Evolutionary conservation across 2,888 invertebrate species (phyloP), one percentile per base, ranked within the genome.

Genomic region (Scaptomyza reducta): DNA sequence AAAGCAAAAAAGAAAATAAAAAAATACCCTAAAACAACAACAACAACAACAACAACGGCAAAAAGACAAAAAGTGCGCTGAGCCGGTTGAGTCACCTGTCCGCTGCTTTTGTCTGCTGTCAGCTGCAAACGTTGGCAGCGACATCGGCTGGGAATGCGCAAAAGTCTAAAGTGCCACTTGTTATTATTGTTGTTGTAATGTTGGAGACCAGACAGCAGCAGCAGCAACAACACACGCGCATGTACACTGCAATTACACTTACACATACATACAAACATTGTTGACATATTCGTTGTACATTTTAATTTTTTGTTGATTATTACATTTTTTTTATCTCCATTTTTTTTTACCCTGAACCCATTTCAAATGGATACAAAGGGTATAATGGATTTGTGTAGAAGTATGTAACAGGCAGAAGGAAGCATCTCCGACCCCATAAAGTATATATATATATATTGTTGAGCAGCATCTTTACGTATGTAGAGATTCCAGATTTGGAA

Each of bases 1-100:
- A 71, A 61, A 57, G 60, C 46, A 62, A 71, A 18, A 31, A 45
- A 66, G 50, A 62, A 59, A 70, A 31, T 56, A 55, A 60, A 51
- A 45, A 22, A 22, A 3, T 22, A 53, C 47, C 57, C n/a, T n/a
- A n/a, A n/a, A n/a, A n/a, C n/a, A n/a, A 35, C 22, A 53, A 40
- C 64, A 53, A 50, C 57, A 61, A 51, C n/a, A 18, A 22, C 1
- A 22, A 22, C 1, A 3, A 31, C 22, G 2, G 1, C 1, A 22
- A 53, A 40, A 62, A 53, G 47, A 54, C 58, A 51, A n/a, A 18
- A 62, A 62, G 44, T 60, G 35, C 54, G 49, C 41, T 67, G 63
- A 72, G 71, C 79, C 62, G 81, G 86, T 83, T 88, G 88, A 85
- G 80, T 88, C 84, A 88, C 86, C 88, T 88, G 83, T 76, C 70